Percentiles rank a stretch among this genome's conserved stretches.
These are phyloP conservation scores for Murina feae DNA, from an alignment of 2,113 vertebrate species.

Conservation along the genomic window DNA sequence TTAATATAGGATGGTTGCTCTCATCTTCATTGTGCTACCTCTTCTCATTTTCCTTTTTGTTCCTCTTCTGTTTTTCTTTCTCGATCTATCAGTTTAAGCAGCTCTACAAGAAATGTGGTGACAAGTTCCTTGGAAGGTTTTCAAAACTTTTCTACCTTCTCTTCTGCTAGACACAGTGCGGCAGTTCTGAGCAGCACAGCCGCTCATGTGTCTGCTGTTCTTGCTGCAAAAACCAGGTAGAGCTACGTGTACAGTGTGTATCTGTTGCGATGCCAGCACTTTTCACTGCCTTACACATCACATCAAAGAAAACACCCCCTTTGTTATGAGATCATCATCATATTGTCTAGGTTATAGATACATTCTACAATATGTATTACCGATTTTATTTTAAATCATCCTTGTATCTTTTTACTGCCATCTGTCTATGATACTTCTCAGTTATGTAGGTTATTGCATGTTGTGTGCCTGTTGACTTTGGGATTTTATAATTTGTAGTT, in stretches of 20 bases:
- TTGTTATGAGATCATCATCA: neutral
- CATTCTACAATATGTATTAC: neutral
- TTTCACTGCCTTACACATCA: neutral
- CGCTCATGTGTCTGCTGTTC: constrained; percentile 75
- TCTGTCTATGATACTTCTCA: neutral
- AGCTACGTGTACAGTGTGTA: neutral
- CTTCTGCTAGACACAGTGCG: constrained; percentile 73
- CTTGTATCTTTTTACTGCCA: neutral
- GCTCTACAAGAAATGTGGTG: constrained; percentile 62
- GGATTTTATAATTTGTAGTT: neutral
- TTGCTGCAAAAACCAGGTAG: constrained; percentile 84
- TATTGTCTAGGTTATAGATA: neutral
- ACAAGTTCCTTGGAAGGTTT: constrained; percentile 74
- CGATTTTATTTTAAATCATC: neutral
- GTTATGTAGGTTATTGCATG: neutral
- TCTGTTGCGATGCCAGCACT: neutral
- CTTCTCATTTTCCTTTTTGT: constrained; percentile 43
- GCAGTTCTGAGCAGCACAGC: constrained; percentile 74
- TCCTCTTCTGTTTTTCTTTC: constrained; percentile 59
- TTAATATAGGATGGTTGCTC: neutral
- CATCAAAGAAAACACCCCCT: neutral
- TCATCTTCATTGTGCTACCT: neutral
- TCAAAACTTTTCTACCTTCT: constrained; percentile 54
- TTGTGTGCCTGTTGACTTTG: neutral
- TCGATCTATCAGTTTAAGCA: constrained; percentile 52